These are phyloP conservation scores for Mastigias papua DNA, from an alignment of 30 jellyfish, hydroid and myxozoan species.

Conservation along the genomic window DNA sequence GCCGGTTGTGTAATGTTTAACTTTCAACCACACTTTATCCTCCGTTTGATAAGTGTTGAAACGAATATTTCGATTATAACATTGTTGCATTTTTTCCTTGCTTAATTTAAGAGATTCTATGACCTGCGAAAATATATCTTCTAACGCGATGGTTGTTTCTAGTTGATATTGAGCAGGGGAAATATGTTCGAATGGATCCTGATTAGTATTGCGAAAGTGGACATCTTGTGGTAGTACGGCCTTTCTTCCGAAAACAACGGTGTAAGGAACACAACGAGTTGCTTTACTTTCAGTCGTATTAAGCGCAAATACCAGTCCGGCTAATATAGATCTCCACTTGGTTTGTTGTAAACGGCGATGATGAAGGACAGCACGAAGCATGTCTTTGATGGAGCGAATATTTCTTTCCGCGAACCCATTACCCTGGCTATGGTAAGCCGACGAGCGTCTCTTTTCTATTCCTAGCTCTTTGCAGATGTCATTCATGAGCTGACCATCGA, in stretches of 20 bases:
- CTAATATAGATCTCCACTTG: constrained; percentile 47
- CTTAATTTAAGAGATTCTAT: constrained; percentile 10
- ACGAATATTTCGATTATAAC: constrained; percentile 61
- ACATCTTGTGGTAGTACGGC: constrained; percentile 64
- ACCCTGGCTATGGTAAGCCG: constrained; percentile 77
- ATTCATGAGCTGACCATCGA: constrained; percentile 50
- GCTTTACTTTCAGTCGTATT: constrained; percentile 63
- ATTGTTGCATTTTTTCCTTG: constrained; percentile 41
- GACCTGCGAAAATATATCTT: constrained; percentile 38
- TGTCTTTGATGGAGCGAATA: constrained; percentile 65
- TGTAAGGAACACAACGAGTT: constrained; percentile 51
- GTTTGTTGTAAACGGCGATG: constrained; percentile 49
- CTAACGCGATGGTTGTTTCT: not conserved
- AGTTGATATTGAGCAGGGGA: constrained; percentile 21
- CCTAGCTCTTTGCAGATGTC: constrained; percentile 51
- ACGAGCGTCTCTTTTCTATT: constrained; percentile 66
- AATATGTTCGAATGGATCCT: constrained; percentile 4
- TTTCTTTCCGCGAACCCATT: constrained; percentile 72
- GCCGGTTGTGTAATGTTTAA: constrained; percentile 50
- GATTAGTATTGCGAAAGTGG: constrained; percentile 15
- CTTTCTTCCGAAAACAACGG: constrained; percentile 56
- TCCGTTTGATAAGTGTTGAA: constrained; percentile 41
- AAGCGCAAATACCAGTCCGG: constrained; percentile 51
- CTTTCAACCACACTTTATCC: constrained; percentile 65
- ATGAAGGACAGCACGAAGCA: constrained; percentile 52